Evolutionary conservation across 2,113 vertebrate genomes (phyloP), one percentile per base, ranked within the genome.

Genomic region (Herpetotheres cachinnans): DNA sequence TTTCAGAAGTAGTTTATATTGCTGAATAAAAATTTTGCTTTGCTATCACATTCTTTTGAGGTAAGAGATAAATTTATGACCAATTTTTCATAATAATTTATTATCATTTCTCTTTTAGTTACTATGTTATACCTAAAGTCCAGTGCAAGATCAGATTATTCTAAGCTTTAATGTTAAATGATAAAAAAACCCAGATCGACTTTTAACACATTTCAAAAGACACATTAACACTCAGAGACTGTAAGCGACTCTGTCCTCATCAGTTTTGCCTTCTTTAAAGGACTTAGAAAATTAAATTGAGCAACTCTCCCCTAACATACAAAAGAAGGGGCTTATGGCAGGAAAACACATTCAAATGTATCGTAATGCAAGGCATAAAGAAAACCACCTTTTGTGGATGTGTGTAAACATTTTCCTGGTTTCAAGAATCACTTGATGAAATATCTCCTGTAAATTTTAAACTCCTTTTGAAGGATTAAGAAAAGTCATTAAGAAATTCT

Each of bases 1-100:
- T 86, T 90, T 95, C 54, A 61, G 62, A 85, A 87, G 40, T 19
- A 59, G 52, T 69, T 93, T 79, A n/a, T 32, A 13, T 42, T 85
- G n/a, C 30, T 56, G 54, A 63, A 71, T 30, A 82, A 77, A 82
- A 17, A 5, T n/a, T 16, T 2, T 47, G 14, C 10, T 62, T 70
- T 69, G 10, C 13, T 49, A 36, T 69, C 52, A n/a, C 16, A 59
- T 36, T 29, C 32, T 71, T 44, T 63, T 34, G 4, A 59, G 16
- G 20, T 76, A 82, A 82, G 10, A 63, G 10, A 72, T 26, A 79
- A 47, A 72, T 76, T 52, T 34, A 66, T 29, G 12, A 84, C 3
- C 7, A n/a, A 16, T 65, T 83, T 87, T 86, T 52, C 16, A 10
- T 26, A 65, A 63, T 42, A 63, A 69, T 73, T 80, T 54, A 42